phyloP scores from a whole-genome alignment of 2,888 invertebrate genomes.

The Folsomia manolachei region DNA sequence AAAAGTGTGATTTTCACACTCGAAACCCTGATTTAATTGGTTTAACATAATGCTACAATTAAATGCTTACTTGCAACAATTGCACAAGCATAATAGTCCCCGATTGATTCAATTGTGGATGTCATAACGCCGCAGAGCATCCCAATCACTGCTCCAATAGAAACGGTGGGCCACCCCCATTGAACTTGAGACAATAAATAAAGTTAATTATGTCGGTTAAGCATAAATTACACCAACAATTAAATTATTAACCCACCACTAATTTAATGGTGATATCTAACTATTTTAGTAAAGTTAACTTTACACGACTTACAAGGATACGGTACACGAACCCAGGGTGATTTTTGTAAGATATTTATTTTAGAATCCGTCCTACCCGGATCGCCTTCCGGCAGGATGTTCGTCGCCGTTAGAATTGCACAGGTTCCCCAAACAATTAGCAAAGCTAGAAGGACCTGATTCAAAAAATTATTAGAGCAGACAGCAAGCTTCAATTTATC shows the following conservation, averaged over 20 bases:
- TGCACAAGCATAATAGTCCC: conserved; percentile 83
- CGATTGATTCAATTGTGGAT: conserved; percentile 77
- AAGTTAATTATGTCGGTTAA: too few species aligned
- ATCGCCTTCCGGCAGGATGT: conserved; percentile 65
- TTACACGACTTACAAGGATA: conserved; percentile 73
- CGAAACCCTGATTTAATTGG: too few species aligned
- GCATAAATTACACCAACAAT: too few species aligned
- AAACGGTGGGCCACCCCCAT: conserved; percentile 73
- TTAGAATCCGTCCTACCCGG: conserved; percentile 73
- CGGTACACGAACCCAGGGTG: conserved; percentile 76
- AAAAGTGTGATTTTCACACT: too few species aligned
- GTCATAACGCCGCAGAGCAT: conserved; percentile 76
- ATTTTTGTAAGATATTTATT: conserved; percentile 65
- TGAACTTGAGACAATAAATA: conserved; percentile 63
- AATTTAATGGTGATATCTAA: too few species aligned
- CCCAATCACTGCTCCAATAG: conserved; percentile 67
- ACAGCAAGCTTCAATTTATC: too few species aligned
- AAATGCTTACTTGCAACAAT: conserved; percentile 53
- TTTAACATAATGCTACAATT: too few species aligned
- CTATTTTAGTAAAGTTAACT: conserved; percentile 65
- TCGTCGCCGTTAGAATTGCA: conserved; percentile 65
- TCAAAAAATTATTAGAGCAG: not conserved
- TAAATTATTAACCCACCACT: too few species aligned
- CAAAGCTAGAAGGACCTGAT: conserved; percentile 70
- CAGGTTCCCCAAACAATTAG: conserved; percentile 73